Evolutionary conservation across 2,888 invertebrate species (phyloP), one percentile per base, ranked within the genome.

Genomic region (Meiosimyza platycephala): DNA sequence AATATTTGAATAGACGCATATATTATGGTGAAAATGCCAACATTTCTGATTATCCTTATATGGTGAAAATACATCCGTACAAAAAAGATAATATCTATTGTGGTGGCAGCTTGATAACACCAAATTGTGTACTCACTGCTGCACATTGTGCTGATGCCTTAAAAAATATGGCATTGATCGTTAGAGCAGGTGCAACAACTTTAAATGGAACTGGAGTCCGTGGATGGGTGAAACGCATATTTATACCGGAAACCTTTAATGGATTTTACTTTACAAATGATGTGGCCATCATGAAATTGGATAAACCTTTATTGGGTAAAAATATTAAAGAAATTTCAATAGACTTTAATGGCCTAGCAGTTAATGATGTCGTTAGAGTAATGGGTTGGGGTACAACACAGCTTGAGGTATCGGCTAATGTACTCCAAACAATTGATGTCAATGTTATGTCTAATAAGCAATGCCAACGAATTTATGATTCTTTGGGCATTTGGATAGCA

Each of bases 101-200:
- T 64, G 86, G 86, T n/a, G 85, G 85, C 13, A 77, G 82, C 1
- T 66, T 85, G 63, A 76, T 81, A n/a, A 79, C 79, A 33, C 63
- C 77, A 7, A 80, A 75, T 1, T 82, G 81, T 70, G 81, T 85
- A 47, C 72, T 85, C 1, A 84, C 84, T 0, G 85, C 85, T 1
- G 84, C 83, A 0, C 85, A 85, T 57, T 85, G 85, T 59, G 76
- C 82, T 1, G 75, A 79, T 28, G 79, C 80, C 4, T 64, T 79
- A 6, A 50, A 77, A 0, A 78, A 79, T 0, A 54, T 69, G 12
- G 68, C 75, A 2, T 63, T 82, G 4, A 72, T 74, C 52, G 79
- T 84, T 7, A 80, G 80, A 51, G 82, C 78, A 12, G 83, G 83
- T 1, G 79, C 77, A 15, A 79, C 81, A 6, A 65, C 66, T 4